Evolutionary conservation across 1,140 invertebrate species (phyloP).

Genomic region (Heliconius nattereri): DNA sequence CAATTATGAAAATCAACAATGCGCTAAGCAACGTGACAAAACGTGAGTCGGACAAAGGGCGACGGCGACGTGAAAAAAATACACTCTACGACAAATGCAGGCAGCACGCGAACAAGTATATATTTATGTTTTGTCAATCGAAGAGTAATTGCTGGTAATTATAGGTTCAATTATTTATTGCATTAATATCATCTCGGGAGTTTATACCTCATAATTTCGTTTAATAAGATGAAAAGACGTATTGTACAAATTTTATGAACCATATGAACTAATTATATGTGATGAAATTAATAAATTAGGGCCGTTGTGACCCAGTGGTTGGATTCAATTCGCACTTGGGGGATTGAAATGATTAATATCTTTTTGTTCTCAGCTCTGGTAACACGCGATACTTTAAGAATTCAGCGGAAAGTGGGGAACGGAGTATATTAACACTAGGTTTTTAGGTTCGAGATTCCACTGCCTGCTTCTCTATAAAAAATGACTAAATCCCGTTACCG

Average conservation of each 20-base stretch:
- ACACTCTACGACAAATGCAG: conserved; percentile 51
- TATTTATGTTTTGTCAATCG: conserved; percentile 75
- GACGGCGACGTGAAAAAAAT: conserved; percentile 28
- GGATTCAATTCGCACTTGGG: neutral
- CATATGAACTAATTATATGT: too few relatives aligned
- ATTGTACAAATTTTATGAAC: neutral
- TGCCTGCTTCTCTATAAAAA: neutral
- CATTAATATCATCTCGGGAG: neutral
- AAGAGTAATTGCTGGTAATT: conserved; percentile 70
- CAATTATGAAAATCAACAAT: conserved; percentile 22
- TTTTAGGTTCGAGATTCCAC: too few relatives aligned
- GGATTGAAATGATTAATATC: neutral
- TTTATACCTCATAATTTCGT: neutral
- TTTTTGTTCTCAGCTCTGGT: neutral
- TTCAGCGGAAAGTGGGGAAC: neutral
- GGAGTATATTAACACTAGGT: neutral
- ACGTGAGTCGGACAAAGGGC: conserved; percentile 64
- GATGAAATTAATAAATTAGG: too few relatives aligned
- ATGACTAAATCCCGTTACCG: neutral
- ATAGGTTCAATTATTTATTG: conserved; percentile 33
- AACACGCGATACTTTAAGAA: neutral
- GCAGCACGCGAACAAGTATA: conserved; percentile 68
- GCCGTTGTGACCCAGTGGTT: neutral
- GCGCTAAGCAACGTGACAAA: conserved; percentile 58
- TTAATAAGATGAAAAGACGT: neutral